Conservation (phyloP, 1,140 invertebrate species). For the Eupristina koningsbergeri region DNA sequence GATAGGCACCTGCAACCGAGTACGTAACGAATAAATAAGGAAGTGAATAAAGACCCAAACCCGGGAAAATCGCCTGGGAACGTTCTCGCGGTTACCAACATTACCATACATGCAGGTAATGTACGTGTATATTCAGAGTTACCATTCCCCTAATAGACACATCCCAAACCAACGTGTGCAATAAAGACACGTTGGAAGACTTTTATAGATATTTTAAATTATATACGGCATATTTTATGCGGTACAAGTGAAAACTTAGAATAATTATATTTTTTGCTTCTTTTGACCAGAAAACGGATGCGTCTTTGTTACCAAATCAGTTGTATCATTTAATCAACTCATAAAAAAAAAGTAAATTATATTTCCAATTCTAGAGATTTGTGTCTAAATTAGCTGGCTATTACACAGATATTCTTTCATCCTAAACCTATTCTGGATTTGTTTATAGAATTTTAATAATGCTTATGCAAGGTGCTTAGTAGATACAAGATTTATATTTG, state of each 20-base stretch:
- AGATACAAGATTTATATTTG: no score
- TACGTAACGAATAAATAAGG: conserved; percentile 17
- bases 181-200: background rate
- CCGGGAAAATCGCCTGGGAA: conserved; percentile 35
- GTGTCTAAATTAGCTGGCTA: no score
- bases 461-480: no score
- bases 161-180: background rate
- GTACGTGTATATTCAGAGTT: background rate
- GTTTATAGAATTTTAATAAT: no score
- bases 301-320: background rate
- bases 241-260: background rate
- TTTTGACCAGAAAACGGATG: background rate
- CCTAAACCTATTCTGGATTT: no score
- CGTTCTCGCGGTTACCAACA: conserved; percentile 45
- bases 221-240: background rate
- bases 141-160: background rate
- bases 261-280: background rate
- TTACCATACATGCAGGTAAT: conserved; percentile 13
- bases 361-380: no score
- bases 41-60: conserved; percentile 20
- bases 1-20: background rate
- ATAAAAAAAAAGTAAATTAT: no score
- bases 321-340: no score
- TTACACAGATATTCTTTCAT: no score
- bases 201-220: background rate